Base-by-base conservation (phyloP, 2,888 invertebrate genomes). In the Chymomyza amoena region DNA sequence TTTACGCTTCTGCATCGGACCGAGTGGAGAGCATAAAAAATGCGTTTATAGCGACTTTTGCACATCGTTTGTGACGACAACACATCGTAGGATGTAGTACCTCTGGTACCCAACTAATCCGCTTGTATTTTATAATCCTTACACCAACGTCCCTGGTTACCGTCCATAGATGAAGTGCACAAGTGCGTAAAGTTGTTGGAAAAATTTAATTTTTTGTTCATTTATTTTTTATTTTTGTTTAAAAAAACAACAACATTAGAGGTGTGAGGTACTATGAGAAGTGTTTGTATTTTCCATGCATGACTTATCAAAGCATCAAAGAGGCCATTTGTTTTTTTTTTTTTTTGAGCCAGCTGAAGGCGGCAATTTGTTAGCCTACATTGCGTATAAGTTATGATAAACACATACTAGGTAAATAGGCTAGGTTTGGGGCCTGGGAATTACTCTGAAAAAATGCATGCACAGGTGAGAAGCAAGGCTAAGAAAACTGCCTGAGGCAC, bases 81-180 rank as follows among this genome's bases (percentile, higher is more conserved):
- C 51, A 54, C 16, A n/a, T 54, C 32, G 65, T 57, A 36, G 18
- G 59, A 51, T 50, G 28, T 32, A 32, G 39, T 13, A 45, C 13
- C 39, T 13, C 39, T 9, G 36, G 7, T 36, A 6, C 7, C 36
- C 7, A 36, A 70, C 68, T 87, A 84, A 84, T 87, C 84, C 84
- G 82, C 84, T 84, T 84, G 84, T 81, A 75, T 84, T 81, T 82
- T 67, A 79, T 84, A 82, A 84, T 81, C 85, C 81, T 73, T 73
- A 72, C 73, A 75, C 77, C 78, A 69, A 82, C 79, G 75, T 75
- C 76, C 78, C 75, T 78, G 69, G 63, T 71, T 71, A 70, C 66
- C 73, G 77, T 69, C 73, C 71, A 71, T 45, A 45, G 39, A 54
- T 7, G 20, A 61, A 66, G 71, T 65, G 71, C 71, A 70, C 57